Conservation (phyloP, 1,140 invertebrate species). For the Tetramorium parvispinum region DNA sequence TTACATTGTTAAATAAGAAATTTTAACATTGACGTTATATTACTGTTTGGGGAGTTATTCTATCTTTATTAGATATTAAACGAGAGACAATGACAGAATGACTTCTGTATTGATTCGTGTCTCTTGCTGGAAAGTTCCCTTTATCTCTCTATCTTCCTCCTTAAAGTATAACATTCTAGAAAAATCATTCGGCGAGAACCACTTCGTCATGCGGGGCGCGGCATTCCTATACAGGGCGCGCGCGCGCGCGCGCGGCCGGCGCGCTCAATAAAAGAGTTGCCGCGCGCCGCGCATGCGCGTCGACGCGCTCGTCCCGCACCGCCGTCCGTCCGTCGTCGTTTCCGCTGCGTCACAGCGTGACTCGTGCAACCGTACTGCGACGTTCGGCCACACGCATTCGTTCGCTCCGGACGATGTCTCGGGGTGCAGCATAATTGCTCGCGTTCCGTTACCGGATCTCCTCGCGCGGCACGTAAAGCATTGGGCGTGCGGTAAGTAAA, state of each 20-base stretch:
- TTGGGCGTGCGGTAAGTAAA: constrained; percentile 64
- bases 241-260: not conserved
- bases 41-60: too few relatives aligned
- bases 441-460: constrained; percentile 67
- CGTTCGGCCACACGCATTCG: constrained; percentile 47
- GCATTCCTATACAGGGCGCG: not conserved
- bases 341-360: constrained; percentile 62
- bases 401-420: constrained; percentile 61
- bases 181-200: not conserved
- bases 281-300: constrained; percentile 23
- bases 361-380: constrained; percentile 43
- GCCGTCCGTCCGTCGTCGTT: constrained; percentile 9
- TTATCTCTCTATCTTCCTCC: too few relatives aligned
- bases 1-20: too few relatives aligned
- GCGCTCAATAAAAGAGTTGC: constrained; percentile 34
- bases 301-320: not conserved
- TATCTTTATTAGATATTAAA: too few relatives aligned
- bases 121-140: too few relatives aligned
- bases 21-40: too few relatives aligned
- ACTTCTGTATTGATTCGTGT: too few relatives aligned
- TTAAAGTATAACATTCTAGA: too few relatives aligned
- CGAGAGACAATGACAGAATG: too few relatives aligned
- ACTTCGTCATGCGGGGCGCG: not conserved
- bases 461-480: constrained; percentile 66
- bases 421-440: constrained; percentile 55